Evolutionary conservation across 2,113 vertebrate genomes (phyloP).

Genomic region (Sula dactylatra): DNA sequence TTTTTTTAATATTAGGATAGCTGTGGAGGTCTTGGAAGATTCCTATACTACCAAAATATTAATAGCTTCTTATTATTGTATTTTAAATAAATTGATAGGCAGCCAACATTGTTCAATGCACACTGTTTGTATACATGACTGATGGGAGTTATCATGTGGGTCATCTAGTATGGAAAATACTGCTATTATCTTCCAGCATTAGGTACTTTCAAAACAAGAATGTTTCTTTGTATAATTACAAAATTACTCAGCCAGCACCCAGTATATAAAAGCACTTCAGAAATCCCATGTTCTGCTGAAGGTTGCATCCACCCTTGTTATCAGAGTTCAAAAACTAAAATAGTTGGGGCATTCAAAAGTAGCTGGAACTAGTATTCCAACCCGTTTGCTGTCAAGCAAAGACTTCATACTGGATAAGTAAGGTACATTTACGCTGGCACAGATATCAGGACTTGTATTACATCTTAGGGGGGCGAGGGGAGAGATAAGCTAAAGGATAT

Average conservation of each 20-base stretch:
- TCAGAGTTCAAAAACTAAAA: neutral
- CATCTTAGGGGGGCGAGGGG: rapidly evolving
- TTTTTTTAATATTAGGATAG: neutral
- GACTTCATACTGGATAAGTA: neutral
- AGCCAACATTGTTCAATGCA: neutral
- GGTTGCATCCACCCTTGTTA: neutral
- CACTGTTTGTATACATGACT: neutral
- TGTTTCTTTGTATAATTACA: neutral
- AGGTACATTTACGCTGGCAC: neutral
- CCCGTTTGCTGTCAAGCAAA: neutral
- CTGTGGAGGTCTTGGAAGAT: neutral
- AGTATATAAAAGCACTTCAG: neutral
- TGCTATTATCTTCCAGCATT: neutral
- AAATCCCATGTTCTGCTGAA: neutral
- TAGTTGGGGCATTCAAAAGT: rapidly evolving
- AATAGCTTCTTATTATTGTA: neutral
- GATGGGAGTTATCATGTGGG: neutral
- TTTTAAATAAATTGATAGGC: neutral
- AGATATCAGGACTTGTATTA: neutral
- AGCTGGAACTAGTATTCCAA: neutral
- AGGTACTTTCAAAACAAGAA: neutral
- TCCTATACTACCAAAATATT: neutral
- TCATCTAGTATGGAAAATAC: neutral
- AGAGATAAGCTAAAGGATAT: neutral
- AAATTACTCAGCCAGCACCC: neutral